Percentiles rank a stretch among this genome's conserved stretches.
Conservation (phyloP, 1,140 invertebrate species). For the Ectropis grisescens region DNA sequence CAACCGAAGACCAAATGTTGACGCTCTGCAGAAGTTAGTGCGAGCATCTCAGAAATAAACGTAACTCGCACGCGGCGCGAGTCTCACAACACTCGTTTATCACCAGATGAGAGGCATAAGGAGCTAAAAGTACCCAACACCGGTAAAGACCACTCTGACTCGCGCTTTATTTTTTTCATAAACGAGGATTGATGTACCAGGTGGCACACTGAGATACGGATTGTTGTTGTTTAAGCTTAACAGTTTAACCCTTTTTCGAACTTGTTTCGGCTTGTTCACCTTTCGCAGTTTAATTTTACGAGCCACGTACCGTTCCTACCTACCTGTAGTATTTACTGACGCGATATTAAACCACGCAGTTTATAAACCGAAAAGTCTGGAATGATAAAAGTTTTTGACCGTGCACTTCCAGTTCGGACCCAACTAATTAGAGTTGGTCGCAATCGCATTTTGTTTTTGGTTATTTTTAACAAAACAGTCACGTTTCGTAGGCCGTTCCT, state of each 20-base stretch:
- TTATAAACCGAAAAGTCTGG: background rate
- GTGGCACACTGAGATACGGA: constrained; percentile 4
- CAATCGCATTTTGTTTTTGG: constrained; percentile 20
- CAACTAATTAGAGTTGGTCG: constrained; percentile 20
- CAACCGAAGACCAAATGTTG: no score
- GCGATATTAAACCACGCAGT: no score
- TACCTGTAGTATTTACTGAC: no score
- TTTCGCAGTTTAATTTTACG: no score
- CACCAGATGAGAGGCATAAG: constrained; percentile 33
- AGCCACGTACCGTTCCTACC: no score
- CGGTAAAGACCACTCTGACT: constrained; percentile 5
- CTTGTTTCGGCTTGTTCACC: no score
- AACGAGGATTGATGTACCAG: constrained; percentile 17
- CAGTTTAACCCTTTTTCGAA: no score
- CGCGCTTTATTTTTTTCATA: constrained; percentile 19
- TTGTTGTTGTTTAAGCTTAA: no score
- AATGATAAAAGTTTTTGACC: constrained; percentile 16
- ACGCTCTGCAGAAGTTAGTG: no score
- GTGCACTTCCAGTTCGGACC: constrained; percentile 7
- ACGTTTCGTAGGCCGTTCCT: constrained; percentile 14
- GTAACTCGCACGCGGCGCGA: constrained; percentile 38
- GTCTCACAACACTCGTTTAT: constrained; percentile 42
- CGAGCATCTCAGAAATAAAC: no score
- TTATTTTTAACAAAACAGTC: constrained; percentile 21
- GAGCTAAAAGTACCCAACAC: constrained; percentile 22